Evolutionary conservation across 1,140 invertebrate species (phyloP), one percentile per base, ranked within the genome.

Genomic region (Hylyphantes graminicola): DNA sequence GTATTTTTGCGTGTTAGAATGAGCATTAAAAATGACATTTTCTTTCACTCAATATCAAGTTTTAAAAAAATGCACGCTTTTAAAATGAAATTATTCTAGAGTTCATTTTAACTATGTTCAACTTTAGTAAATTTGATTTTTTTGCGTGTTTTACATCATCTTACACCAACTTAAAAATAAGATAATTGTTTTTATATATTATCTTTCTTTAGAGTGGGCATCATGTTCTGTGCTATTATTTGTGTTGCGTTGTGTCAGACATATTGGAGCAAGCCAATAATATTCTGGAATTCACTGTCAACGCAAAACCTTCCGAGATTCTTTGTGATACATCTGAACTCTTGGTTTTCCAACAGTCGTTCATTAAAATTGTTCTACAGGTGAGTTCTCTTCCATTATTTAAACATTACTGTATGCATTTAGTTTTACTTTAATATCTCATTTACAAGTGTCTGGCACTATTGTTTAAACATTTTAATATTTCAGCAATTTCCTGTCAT

Each of bases 201-300:
- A 7, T n/a, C 68, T 50, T 50, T 72, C 9, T 50, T 76, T 35
- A 81, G 79, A 51, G 15, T 64, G 79, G 55, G 10, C 67, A 81
- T 63, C 79, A 17, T 53, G 6, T 81, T 12, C 17, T 81, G 15
- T 61, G 79, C 15, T 63, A 64, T n/a, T 68, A 81, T 54, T 10
- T 81, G n/a, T 63, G 57, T 63, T 8, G 57, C 8, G 72, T 73
- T 21, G 5, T 73, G 19, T 9, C 19, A 19, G 15, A 59, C 17
- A 72, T 81, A 64, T 73, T 81, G 50, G 54, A 61, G n/a, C 68
- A 81, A 73, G 50, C 64, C 9, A 54, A 73, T 54, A 12, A 4
- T 53, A 53, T 81, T 53, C 2, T 73, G n/a, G 51, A 73, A 15
- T 81, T 64, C n/a, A 67, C 19, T 54, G n/a, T 15, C 21, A n/a